Base-by-base conservation (phyloP, 2,797 vertebrate genomes). In the Antrozous pallidus region DNA sequence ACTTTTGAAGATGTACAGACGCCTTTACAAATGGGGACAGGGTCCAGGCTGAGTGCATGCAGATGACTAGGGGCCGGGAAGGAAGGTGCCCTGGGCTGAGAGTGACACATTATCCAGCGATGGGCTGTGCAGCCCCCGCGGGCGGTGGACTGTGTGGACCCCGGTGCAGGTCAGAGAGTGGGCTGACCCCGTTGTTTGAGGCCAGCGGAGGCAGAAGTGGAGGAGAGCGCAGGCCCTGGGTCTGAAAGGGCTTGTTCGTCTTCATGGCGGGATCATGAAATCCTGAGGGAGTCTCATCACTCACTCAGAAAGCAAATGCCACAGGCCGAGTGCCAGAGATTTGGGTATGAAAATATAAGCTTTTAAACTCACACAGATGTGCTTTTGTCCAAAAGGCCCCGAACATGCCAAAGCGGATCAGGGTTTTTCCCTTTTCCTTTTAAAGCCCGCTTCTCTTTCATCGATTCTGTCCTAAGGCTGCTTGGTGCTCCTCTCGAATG, bases 301-400 rank as follows among this genome's bases (percentile, higher is more conserved):
- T 54, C 51, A 8, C 22, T 24, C 51, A 54, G 61, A 93, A 93
- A 91, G 77, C 87, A 90, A 38, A 96, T 67, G 74, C 74, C 80
- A 75, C 7, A 61, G 63, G 58, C 87, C 16, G 65, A 61, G 77
- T 71, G 74, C 90, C 73, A 73, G 65, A 90, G 38, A 79, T 83
- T 20, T 93, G n/a, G 6, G 61, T 69, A 85, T 80, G 88, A 88
- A 96, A 80, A 74, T 38, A 81, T 1, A 82, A 90, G 84, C 78
- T 88, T 54, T 90, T 88, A 90, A 91, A 82, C 49, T 88, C 90
- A 94, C 80, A 93, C 77, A 94, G 94, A 92, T 71, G 73, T 92
- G 91, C 56, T 82, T 89, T 95, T 92, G 69, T 91, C 69, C 58
- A 77, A 87, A 95, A 97, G 20, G 20, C 38, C 78, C 80, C 20